Evolutionary conservation across 2,888 invertebrate genomes (phyloP).

Genomic region (Limnephilus auricula): DNA sequence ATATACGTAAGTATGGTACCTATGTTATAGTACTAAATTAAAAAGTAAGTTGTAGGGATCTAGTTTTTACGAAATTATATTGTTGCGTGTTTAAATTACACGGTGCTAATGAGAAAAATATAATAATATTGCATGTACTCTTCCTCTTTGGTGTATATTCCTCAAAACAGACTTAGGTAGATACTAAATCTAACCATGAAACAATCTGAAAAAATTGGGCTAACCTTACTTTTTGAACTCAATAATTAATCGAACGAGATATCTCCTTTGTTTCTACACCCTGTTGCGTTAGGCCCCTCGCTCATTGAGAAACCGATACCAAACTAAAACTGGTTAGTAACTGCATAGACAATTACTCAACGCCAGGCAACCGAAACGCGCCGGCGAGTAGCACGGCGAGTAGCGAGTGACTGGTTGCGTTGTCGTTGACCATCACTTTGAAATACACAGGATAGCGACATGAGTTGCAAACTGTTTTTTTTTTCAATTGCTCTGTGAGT

Average conservation of each 20-base stretch:
- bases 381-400: too few species aligned
- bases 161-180: background rate
- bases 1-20: conserved; percentile 2
- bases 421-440: too few species aligned
- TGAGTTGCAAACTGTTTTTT: too few species aligned
- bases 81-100: background rate
- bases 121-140: background rate
- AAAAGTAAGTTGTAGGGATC: background rate
- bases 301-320: too few species aligned
- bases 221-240: background rate
- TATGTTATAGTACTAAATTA: background rate
- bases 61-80: background rate
- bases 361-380: too few species aligned
- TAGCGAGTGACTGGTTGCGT: too few species aligned
- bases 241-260: background rate
- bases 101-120: background rate
- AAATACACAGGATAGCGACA: too few species aligned
- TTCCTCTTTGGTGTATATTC: background rate
- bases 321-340: too few species aligned
- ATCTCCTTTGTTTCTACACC: background rate
- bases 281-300: background rate
- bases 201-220: background rate
- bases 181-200: background rate
- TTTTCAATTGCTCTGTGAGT: too few species aligned
- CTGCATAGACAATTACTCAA: too few species aligned